phyloP scores from a whole-genome alignment of 2,888 invertebrate genomes.

The Acheta domesticus region DNA sequence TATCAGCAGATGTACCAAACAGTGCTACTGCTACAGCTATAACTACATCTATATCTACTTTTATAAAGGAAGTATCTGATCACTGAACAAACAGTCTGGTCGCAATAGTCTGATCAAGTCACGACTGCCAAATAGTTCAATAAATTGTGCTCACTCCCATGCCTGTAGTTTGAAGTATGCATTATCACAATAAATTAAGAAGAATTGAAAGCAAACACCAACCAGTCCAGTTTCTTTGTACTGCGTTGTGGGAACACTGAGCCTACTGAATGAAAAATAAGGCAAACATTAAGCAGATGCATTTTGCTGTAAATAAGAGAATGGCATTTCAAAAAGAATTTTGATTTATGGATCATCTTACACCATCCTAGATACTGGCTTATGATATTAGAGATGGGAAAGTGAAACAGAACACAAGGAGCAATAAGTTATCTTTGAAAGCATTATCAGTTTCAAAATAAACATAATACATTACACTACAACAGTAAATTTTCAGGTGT shows the following conservation, averaged over 20 bases:
- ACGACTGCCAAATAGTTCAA: not conserved
- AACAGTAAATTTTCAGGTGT: not conserved
- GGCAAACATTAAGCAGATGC: slow-evolving; percentile 6
- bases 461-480: not conserved
- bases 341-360: not conserved
- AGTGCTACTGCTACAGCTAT: not conserved
- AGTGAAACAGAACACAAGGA: no score
- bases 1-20: not conserved
- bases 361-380: no score
- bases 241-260: not conserved
- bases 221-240: slow-evolving; percentile 2
- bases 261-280: slow-evolving; percentile 11
- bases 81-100: not conserved
- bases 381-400: no score
- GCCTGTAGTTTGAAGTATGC: not conserved
- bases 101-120: not conserved
- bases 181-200: not conserved
- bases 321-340: not conserved
- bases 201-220: not conserved
- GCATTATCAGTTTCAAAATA: no score
- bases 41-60: not conserved
- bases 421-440: no score
- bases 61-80: not conserved
- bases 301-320: not conserved
- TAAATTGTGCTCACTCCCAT: not conserved